phyloP scores from a whole-genome alignment of 1,140 invertebrate species.

The Teleogryllus occipitalis region DNA sequence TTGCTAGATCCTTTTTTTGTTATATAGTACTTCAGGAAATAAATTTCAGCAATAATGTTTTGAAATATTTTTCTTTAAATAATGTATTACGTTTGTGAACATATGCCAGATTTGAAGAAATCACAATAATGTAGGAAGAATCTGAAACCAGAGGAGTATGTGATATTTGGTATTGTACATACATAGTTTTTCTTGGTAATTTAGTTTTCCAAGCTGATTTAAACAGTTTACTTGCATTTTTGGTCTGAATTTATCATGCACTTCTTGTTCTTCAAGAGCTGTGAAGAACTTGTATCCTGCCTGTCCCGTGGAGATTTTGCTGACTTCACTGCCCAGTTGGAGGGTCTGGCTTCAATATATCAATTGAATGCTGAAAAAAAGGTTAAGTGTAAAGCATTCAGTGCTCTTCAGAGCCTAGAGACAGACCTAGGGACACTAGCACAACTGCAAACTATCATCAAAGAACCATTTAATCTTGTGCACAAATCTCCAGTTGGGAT shows the following conservation, averaged over 20 bases:
- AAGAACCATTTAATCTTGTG: conserved; percentile 78
- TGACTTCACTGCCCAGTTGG: conserved; percentile 86
- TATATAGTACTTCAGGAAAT: too few species aligned
- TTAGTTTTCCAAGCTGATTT: background rate
- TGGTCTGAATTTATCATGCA: background rate
- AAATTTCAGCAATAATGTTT: too few species aligned
- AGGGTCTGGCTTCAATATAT: conserved; percentile 86
- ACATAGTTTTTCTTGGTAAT: background rate
- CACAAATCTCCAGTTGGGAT: conserved; percentile 82
- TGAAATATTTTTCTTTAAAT: too few species aligned
- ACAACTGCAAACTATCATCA: conserved; percentile 69
- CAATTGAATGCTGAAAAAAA: conserved; percentile 91
- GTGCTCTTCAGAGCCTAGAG: conserved; percentile 85
- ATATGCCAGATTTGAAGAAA: too few species aligned
- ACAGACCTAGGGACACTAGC: conserved; percentile 78
- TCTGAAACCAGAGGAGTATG: too few species aligned
- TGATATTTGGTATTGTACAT: background rate
- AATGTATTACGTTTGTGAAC: too few species aligned
- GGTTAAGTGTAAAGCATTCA: conserved; percentile 86
- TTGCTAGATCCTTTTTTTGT: too few species aligned
- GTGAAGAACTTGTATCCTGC: conserved; percentile 75
- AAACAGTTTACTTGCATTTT: background rate
- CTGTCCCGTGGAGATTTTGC: conserved; percentile 74
- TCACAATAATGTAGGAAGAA: too few species aligned
- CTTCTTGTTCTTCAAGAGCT: conserved; percentile 52